Evolutionary conservation across 2,113 vertebrate species (phyloP).

Genomic region (Talpa occidentalis): DNA sequence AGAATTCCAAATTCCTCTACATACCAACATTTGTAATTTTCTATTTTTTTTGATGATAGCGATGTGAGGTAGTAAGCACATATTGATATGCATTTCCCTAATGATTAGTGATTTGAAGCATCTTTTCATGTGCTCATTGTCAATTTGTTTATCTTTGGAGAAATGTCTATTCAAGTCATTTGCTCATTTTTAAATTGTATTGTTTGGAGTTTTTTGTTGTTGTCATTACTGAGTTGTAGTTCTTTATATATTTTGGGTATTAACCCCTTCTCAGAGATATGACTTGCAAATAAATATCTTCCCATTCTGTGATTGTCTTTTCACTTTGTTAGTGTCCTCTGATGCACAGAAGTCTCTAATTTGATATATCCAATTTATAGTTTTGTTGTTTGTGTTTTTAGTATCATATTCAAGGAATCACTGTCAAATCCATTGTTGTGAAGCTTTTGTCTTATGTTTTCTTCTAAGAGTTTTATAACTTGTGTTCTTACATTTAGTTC

Average conservation of each 20-base stretch:
- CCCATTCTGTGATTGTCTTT: background rate
- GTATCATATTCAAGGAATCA: background rate
- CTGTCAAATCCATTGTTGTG: background rate
- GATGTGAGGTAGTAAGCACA: background rate
- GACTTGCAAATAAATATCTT: background rate
- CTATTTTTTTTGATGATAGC: background rate
- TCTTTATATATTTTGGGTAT: conserved; percentile 12
- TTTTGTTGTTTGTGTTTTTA: background rate
- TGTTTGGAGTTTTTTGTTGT: background rate
- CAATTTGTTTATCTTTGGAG: background rate
- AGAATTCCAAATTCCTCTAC: background rate
- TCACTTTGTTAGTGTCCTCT: background rate
- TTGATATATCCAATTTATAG: background rate
- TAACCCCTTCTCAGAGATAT: background rate
- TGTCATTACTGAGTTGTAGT: conserved; percentile 14
- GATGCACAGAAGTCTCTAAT: background rate
- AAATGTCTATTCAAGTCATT: background rate
- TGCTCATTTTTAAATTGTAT: background rate
- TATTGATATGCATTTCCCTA: conserved; percentile 23
- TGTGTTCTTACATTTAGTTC: background rate
- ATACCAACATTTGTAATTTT: background rate
- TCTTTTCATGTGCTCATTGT: conserved; percentile 7
- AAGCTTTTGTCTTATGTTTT: background rate
- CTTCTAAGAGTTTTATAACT: background rate
- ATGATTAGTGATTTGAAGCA: background rate